Percentiles rank a stretch among this genome's conserved stretches.
phyloP scores from a whole-genome alignment of 2,797 vertebrate species.

The Myiothlypis coronata region DNA sequence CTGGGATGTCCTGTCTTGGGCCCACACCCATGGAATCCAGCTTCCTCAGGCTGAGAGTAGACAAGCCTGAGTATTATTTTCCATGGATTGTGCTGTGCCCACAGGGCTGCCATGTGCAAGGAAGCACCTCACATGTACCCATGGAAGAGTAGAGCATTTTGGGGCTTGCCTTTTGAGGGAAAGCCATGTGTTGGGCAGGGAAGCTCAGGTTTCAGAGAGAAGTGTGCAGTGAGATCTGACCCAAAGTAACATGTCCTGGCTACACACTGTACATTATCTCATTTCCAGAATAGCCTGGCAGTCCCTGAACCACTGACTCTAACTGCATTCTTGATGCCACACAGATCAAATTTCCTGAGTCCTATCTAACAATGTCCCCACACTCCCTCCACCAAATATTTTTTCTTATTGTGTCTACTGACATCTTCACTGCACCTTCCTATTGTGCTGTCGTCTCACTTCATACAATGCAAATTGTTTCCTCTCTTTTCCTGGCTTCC shows the following conservation, averaged over 20 bases:
- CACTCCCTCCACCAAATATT: not conserved
- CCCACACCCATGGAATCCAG: not conserved
- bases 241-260: rapidly evolving
- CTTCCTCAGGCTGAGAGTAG: not conserved
- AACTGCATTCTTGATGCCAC: not conserved
- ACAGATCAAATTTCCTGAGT: not conserved
- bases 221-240: not conserved
- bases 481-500: not conserved
- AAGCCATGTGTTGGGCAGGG: not conserved
- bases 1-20: not conserved
- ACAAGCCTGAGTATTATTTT: not conserved
- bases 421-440: not conserved
- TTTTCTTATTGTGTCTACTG: not conserved
- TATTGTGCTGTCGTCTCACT: not conserved
- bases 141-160: not conserved
- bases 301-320: not conserved
- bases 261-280: not conserved
- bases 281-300: not conserved
- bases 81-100: not conserved
- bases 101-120: not conserved
- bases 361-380: not conserved
- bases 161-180: not conserved
- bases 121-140: not conserved
- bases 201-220: not conserved
- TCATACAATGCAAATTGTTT: not conserved